Evolutionary conservation across 2,113 vertebrate genomes (phyloP).

Genomic region (Uria aalge): DNA sequence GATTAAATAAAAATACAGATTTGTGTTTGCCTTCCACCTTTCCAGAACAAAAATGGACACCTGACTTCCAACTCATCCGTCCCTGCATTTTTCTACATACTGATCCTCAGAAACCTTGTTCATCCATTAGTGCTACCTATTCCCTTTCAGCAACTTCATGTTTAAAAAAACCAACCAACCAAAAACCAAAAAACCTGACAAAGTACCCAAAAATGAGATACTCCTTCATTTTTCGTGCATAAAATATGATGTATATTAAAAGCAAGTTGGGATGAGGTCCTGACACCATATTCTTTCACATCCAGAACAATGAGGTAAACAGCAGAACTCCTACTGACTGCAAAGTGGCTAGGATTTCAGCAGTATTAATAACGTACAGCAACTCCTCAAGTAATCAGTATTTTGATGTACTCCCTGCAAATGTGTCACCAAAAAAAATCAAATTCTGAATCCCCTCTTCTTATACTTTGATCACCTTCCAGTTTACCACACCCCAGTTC

Average conservation of each 20-base stretch:
- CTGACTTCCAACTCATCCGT: neutral
- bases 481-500: neutral
- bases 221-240: neutral
- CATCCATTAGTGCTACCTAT: neutral
- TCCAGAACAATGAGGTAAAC: neutral
- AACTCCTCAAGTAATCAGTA: neutral
- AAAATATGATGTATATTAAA: neutral
- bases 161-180: neutral
- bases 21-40: neutral
- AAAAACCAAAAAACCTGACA: neutral
- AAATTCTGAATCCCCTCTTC: neutral
- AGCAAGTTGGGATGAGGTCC: neutral
- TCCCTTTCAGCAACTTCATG: neutral
- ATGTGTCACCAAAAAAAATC: neutral
- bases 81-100: neutral
- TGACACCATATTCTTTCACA: neutral
- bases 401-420: neutral
- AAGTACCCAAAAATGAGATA: neutral
- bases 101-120: neutral
- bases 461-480: neutral
- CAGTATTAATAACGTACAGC: neutral
- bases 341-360: neutral
- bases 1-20: neutral
- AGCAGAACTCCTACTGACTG: neutral
- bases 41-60: neutral